phyloP scores from a whole-genome alignment of 2,888 invertebrate genomes.

The Odontomyia ornata region DNA sequence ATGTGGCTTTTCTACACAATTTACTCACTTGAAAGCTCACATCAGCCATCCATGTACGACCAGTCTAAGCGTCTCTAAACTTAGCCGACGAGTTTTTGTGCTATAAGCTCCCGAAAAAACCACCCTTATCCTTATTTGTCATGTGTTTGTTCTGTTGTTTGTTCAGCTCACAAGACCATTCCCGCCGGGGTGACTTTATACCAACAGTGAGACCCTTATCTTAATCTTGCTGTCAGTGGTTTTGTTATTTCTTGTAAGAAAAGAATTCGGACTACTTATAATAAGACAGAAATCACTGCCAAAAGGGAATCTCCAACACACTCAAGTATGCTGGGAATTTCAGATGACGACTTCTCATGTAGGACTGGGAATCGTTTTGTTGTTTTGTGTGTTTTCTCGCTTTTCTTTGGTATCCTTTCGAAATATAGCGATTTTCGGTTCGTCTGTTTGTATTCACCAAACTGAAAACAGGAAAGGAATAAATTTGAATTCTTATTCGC shows the following conservation, averaged over 20 bases:
- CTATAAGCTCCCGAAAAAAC: too few relatives aligned
- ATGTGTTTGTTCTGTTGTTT: too few relatives aligned
- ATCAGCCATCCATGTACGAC: too few relatives aligned
- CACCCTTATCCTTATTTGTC: too few relatives aligned
- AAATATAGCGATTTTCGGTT: not conserved
- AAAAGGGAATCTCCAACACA: not conserved
- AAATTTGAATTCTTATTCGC: constrained; percentile 12
- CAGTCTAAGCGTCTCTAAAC: too few relatives aligned
- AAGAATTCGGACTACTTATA: not conserved
- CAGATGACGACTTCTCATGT: not conserved
- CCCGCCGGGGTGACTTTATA: too few relatives aligned
- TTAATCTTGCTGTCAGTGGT: not conserved
- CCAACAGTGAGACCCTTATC: too few relatives aligned
- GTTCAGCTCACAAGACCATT: too few relatives aligned
- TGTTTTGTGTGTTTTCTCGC: not conserved
- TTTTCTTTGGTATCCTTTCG: not conserved
- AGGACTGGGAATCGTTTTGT: not conserved
- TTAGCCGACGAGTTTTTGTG: too few relatives aligned
- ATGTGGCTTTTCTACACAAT: too few relatives aligned
- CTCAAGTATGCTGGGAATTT: not conserved
- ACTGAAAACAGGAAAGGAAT: constrained; percentile 4
- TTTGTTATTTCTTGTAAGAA: not conserved
- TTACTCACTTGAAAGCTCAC: too few relatives aligned
- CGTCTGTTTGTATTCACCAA: not conserved
- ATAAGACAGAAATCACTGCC: constrained; percentile 6